Evolutionary conservation across 2,888 invertebrate species (phyloP), one percentile per base, ranked within the genome.

Genomic region (Pristionchus maxplancki): DNA sequence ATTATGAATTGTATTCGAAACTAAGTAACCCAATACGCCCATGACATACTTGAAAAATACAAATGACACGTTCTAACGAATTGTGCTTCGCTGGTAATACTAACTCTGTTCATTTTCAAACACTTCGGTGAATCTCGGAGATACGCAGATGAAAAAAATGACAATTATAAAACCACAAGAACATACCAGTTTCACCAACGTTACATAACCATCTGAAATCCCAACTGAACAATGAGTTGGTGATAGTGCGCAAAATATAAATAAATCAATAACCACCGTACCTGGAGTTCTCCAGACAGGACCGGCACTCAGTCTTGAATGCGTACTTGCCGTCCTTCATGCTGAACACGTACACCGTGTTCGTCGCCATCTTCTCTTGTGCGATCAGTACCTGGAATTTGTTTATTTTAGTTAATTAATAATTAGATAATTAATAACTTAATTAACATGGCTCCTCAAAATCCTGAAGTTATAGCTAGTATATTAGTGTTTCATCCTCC

Each of bases 301-400:
- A 99, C 71, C 99, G 96, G 92, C 99, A 98, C 96, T 99, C 99
- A 89, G 98, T 97, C 96, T 99, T 99, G 95, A 97, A 99, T 0
- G 99, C 98, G 96, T 97, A 99, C 95, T 99, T 99, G 40, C 98
- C 98, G 95, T 99, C 99, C 95, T 99, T 99, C 97, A 99, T 98
- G 93, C 97, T 97, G 95, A 99, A 99, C 24, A 99, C 99, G 95
- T 99, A 99, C 1, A 99, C 99, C 81, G 99, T 99, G 95, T 99
- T 99, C 13, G 99, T 99, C 11, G 99, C 99, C 99, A 99, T 99
- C 96, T 99, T 99, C 95, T 99, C 99, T 95, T 99, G 99, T 0
- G 99, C 99, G 95, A 99, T 99, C 53, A 99, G 96, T 5, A 99
- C 96, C 90, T 90, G 64, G 4, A 87, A 96, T 88, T 13, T 91